Base-by-base conservation (phyloP, 2,888 invertebrate species). In the Scaptomyza reducta region DNA sequence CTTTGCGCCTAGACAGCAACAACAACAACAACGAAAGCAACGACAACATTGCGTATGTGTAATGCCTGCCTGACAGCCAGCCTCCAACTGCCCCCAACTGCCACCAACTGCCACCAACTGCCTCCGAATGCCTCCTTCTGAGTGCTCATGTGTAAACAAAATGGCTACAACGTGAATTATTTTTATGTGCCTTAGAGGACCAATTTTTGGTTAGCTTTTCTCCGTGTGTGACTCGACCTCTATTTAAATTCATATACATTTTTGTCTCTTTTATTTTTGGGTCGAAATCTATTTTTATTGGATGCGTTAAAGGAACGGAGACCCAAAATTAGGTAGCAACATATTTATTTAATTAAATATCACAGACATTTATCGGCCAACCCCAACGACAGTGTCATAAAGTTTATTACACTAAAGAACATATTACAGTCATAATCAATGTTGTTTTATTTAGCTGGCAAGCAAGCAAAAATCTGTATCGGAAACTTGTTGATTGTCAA, bases 121-220 rank as follows among this genome's bases (percentile, higher is more conserved):
- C 11, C 38, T 27, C 35, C 9, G 14, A 14, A 14, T 14, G 38
- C 40, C 40, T 40, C 40, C 16, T 40, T 7, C 38, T 63, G 77
- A 60, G 53, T 74, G 65, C 69, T 71, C 70, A 69, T 87, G 70
- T 81, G 73, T 73, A 76, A 76, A 78, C 64, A 83, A 81, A 87
- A 73, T 76, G 83, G 78, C 79, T 80, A 77, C 87, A 74, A 72
- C 69, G 82, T 72, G 81, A 84, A 87, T 84, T 87, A 87, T 85
- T 85, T 87, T 81, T 85, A 82, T 82, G 67, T 70, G 78, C 64
- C 87, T 74, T 77, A 55, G 68, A 77, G 81, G 85, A 87, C 85
- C 87, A 81, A 87, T 81, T 84, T 80, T 77, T 16, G 77, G 61
- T 53, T 60, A 47, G 50, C 40, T 45, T 13, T 38, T 38, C n/a